Evolutionary conservation across 1,140 invertebrate species (phyloP).

Genomic region (Episyrphus balteatus): DNA sequence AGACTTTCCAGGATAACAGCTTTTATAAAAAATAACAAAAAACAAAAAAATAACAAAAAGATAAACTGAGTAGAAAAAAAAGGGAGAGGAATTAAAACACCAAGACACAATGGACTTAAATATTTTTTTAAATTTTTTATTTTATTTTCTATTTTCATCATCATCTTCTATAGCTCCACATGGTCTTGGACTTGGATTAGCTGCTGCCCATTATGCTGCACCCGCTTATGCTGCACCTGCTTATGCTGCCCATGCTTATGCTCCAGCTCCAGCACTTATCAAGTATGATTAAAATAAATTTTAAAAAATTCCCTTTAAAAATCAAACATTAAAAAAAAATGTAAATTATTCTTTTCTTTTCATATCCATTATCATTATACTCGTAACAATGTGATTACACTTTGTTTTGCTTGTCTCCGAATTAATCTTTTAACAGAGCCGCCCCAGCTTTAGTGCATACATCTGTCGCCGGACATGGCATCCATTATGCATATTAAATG

Average conservation of each 20-base stretch:
- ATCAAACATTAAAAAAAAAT: no score
- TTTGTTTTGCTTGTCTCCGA: no score
- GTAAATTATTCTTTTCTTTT: no score
- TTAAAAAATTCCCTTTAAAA: not conserved
- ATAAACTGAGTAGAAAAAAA: no score
- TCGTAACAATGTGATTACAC: no score
- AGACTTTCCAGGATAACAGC: no score
- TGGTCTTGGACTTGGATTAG: conserved; percentile 23
- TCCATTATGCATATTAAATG: conserved; percentile 39
- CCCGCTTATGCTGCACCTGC: conserved; percentile 20
- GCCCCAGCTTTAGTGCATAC: conserved; percentile 35
- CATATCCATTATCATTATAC: no score
- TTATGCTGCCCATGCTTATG: conserved; percentile 16
- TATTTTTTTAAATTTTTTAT: not conserved
- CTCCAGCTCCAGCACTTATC: conserved; percentile 19
- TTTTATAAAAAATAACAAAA: no score
- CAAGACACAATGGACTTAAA: not conserved
- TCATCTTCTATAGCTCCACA: not conserved
- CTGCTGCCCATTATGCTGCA: conserved; percentile 21
- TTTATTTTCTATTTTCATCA: not conserved
- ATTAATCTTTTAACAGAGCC: conserved; percentile 12
- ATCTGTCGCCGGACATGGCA: conserved; percentile 37
- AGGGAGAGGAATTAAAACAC: no score
- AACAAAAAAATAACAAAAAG: no score
- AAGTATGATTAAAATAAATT: conserved; percentile 23